phyloP scores from a whole-genome alignment of 2,113 vertebrate species.

The Corythornis vintsioides region DNA sequence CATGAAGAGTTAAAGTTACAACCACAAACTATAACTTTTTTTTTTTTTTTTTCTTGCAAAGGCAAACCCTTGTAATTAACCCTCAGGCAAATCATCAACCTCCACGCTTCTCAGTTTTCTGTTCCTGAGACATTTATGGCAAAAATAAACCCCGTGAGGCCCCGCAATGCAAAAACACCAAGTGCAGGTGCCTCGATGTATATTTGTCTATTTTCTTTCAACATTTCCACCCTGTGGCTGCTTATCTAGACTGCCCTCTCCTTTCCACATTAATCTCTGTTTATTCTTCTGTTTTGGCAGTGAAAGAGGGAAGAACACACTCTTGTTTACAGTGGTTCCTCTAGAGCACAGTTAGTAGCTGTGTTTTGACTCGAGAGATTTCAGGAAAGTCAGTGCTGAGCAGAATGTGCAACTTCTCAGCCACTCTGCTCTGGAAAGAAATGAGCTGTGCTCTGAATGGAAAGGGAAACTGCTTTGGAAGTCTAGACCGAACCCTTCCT shows the following conservation, averaged over 20 bases:
- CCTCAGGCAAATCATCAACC: constrained; percentile 19
- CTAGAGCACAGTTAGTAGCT: constrained; percentile 22
- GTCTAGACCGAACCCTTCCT: constrained; percentile 63
- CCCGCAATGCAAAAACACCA: constrained; percentile 17
- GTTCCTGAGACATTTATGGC: neutral
- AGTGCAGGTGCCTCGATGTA: constrained; percentile 11
- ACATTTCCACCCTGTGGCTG: constrained; percentile 6
- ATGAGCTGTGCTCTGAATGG: constrained; percentile 53
- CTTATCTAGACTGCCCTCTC: constrained; percentile 19
- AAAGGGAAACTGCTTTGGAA: constrained; percentile 68
- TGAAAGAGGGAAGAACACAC: neutral
- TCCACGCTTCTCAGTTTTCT: constrained; percentile 30
- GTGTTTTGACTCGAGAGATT: constrained; percentile 45
- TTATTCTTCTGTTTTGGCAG: neutral
- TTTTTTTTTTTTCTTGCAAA: neutral
- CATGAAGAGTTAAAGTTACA: neutral
- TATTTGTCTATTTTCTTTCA: constrained; percentile 24
- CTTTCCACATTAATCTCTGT: neutral
- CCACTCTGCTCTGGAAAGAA: constrained; percentile 37
- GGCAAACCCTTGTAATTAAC: neutral
- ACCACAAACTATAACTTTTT: neutral
- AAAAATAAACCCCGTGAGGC: constrained; percentile 19
- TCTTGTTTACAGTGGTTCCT: neutral
- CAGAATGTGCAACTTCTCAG: constrained; percentile 46
- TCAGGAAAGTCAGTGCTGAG: constrained; percentile 20